Conservation (phyloP, 2,888 invertebrate genomes). For the Chrysodeixis includens region DNA sequence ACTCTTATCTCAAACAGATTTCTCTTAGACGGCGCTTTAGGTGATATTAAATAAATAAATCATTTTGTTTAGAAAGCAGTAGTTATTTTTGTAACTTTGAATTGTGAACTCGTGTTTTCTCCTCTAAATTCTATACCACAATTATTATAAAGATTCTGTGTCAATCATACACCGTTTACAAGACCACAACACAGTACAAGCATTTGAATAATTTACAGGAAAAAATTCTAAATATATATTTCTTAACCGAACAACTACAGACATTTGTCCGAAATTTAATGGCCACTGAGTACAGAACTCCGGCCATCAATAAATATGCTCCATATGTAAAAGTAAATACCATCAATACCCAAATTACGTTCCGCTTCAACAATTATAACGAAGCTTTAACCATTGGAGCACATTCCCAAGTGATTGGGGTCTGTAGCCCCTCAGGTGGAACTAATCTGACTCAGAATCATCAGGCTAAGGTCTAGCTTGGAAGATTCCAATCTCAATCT, state of each 20-base stretch:
- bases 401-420: constrained; percentile 16
- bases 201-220: not conserved
- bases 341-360: constrained; percentile 17
- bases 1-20: too few species aligned
- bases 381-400: constrained; percentile 25
- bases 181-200: too few species aligned
- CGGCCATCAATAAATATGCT: not conserved
- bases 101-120: too few species aligned
- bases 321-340: not conserved
- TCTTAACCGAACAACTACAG: too few species aligned
- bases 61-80: too few species aligned
- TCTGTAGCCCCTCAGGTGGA: constrained; percentile 8
- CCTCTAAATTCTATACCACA: too few species aligned
- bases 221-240: not conserved
- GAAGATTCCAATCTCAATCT: not conserved
- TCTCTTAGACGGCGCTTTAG: too few species aligned
- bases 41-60: too few species aligned
- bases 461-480: not conserved
- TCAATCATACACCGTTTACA: too few species aligned
- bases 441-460: constrained; percentile 1
- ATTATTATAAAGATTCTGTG: too few species aligned
- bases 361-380: constrained; percentile 26
- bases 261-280: not conserved
- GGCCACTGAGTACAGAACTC: not conserved
- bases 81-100: too few species aligned